Percentiles rank a stretch among this genome's conserved stretches.
Evolutionary conservation across 1,140 invertebrate genomes (phyloP).

Genomic region (Micrasema longulum): DNA sequence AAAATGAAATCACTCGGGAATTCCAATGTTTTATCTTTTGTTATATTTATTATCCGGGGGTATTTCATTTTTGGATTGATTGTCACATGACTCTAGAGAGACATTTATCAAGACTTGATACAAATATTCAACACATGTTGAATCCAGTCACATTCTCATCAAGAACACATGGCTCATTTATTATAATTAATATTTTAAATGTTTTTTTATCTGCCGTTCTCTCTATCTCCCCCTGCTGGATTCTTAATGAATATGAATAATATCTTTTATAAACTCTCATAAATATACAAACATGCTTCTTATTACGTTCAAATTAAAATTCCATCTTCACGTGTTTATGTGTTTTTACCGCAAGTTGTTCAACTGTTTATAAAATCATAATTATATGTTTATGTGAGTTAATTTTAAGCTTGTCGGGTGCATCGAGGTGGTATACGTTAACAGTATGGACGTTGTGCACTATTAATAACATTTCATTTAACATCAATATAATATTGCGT

Average conservation of each 20-base stretch:
- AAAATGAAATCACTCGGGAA: too few species aligned
- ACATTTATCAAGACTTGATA: conserved; percentile 38
- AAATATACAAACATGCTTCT: too few species aligned
- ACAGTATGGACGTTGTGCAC: too few species aligned
- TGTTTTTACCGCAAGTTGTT: too few species aligned
- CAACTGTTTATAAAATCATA: too few species aligned
- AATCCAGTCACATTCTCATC: conserved; percentile 17
- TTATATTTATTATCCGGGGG: not conserved
- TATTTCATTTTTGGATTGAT: conserved; percentile 14
- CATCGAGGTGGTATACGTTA: too few species aligned
- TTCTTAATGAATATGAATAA: conserved; percentile 11
- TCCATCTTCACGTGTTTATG: too few species aligned
- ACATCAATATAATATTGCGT: too few species aligned
- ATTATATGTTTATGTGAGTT: too few species aligned
- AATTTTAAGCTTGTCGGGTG: too few species aligned
- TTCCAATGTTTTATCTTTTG: not conserved
- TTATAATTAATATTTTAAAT: conserved; percentile 41
- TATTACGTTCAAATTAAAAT: too few species aligned
- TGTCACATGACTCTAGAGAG: conserved; percentile 2
- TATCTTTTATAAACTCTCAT: not conserved
- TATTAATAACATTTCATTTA: too few species aligned
- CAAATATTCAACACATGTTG: conserved; percentile 32
- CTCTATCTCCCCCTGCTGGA: conserved; percentile 18
- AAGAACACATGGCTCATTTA: conserved; percentile 41
- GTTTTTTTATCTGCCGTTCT: conserved; percentile 20